phyloP scores from a whole-genome alignment of 2,113 vertebrate species.

The Cairina moschata region DNA sequence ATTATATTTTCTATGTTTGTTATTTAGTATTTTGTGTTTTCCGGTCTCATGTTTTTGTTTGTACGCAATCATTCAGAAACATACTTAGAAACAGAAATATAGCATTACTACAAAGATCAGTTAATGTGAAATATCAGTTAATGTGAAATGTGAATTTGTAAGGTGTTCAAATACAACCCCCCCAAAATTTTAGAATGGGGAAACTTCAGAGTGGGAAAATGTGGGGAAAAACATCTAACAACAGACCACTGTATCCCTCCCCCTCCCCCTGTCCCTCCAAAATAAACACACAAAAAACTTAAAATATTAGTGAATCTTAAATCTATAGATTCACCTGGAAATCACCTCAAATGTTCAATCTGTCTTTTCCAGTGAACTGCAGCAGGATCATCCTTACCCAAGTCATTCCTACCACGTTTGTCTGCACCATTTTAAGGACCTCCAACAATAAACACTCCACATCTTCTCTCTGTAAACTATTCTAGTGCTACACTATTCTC shows the following conservation, averaged over 20 bases:
- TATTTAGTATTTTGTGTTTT: neutral
- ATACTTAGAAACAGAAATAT: neutral
- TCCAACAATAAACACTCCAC: neutral
- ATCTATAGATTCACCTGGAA: neutral
- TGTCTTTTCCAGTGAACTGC: neutral
- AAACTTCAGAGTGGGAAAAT: neutral
- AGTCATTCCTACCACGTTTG: neutral
- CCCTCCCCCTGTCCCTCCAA: no score
- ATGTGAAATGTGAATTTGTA: neutral
- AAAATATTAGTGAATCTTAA: neutral
- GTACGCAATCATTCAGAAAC: neutral
- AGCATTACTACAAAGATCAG: neutral
- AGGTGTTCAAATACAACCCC: neutral
- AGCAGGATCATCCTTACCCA: accelerated
- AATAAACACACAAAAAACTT: no score
- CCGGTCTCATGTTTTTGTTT: neutral
- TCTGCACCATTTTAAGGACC: neutral
- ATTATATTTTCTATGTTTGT: constrained; percentile 37
- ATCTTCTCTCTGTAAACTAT: neutral
- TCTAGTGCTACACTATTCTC: neutral
- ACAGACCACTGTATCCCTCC: neutral
- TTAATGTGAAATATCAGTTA: neutral
- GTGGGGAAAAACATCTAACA: neutral
- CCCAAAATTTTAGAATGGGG: no score
- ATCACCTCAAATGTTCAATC: neutral